Conservation (phyloP, 2,797 vertebrate species). For the Intellagama lesueurii region DNA sequence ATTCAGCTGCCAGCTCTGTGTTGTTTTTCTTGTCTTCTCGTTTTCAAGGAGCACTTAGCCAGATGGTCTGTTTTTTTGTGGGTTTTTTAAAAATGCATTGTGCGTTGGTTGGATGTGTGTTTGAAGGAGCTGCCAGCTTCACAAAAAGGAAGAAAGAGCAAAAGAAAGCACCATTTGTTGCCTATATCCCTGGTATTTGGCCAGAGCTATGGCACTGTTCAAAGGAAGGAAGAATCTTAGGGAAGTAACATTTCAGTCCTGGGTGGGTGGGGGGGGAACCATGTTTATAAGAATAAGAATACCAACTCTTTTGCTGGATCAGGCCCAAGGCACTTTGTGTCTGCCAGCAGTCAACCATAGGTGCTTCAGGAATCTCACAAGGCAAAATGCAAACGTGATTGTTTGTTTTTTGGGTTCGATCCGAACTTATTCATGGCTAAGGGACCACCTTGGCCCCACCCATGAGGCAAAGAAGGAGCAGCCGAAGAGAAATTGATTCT, state of each 20-base stretch:
- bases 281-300: slow-evolving; percentile 46
- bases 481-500: too few species aligned
- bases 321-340: background rate
- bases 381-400: background rate
- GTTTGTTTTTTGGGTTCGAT: background rate
- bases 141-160: slow-evolving; percentile 76
- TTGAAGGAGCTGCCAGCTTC: slow-evolving; percentile 77
- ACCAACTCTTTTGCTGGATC: background rate
- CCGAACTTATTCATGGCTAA: background rate
- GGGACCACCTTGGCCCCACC: too few species aligned
- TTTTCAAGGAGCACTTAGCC: slow-evolving; percentile 76
- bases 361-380: slow-evolving; percentile 11
- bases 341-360: background rate
- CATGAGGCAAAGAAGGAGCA: too few species aligned
- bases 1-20: slow-evolving; percentile 73
- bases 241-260: slow-evolving; percentile 71
- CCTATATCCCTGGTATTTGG: slow-evolving; percentile 74
- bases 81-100: slow-evolving; percentile 71
- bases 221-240: slow-evolving; percentile 68
- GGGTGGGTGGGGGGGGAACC: slow-evolving; percentile 26
- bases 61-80: slow-evolving; percentile 68
- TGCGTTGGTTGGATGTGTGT: slow-evolving; percentile 79
- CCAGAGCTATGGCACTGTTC: slow-evolving; percentile 72
- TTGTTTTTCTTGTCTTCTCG: slow-evolving; percentile 78
- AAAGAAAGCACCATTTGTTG: slow-evolving; percentile 78